Evolutionary conservation across 2,797 vertebrate species (phyloP).

Genomic region (Eutrigla gurnardus): DNA sequence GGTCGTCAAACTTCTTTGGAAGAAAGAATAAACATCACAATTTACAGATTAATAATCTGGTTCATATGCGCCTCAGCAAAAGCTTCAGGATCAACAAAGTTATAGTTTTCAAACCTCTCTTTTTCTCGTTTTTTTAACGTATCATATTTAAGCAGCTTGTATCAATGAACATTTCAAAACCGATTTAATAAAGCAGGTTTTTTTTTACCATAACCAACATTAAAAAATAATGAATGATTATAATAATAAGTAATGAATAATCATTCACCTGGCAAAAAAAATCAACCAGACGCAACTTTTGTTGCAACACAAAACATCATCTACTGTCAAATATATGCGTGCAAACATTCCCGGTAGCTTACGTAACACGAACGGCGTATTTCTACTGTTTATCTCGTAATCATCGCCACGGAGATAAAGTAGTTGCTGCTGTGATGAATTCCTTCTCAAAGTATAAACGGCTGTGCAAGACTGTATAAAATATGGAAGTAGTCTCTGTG

Average conservation of each 20-base stretch:
- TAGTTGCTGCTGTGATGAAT: neutral
- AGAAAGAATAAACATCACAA: neutral
- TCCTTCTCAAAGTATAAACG: conserved; percentile 9
- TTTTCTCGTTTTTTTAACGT: no score
- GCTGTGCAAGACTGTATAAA: neutral
- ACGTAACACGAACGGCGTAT: no score
- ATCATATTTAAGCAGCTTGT: neutral
- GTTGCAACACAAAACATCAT: neutral
- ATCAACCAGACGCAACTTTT: neutral
- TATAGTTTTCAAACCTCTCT: neutral
- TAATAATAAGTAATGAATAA: no score
- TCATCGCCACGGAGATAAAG: no score
- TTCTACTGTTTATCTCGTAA: no score
- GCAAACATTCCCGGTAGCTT: neutral
- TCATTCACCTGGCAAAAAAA: neutral
- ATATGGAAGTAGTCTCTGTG: no score
- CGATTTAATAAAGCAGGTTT: no score
- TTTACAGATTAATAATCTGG: neutral
- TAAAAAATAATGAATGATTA: no score
- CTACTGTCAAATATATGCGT: conserved; percentile 7
- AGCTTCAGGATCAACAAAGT: neutral
- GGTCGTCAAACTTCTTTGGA: neutral
- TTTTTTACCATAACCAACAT: no score
- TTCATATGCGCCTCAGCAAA: neutral
- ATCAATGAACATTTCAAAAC: neutral